Conservation (phyloP, 2,888 invertebrate genomes). For the Pammene fasciana region DNA sequence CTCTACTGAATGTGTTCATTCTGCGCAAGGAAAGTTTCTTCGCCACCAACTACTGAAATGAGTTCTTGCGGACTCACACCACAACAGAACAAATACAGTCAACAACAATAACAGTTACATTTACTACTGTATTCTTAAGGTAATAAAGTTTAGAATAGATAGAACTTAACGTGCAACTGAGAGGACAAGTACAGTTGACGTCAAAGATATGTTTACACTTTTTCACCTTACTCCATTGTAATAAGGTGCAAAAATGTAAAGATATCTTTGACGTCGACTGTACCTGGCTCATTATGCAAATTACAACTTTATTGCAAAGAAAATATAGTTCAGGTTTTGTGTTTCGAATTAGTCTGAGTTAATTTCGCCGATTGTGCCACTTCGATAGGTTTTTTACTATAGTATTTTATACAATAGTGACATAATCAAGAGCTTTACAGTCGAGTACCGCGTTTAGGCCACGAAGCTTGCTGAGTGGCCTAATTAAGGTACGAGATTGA, state of each 20-base stretch:
- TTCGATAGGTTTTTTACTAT: background rate
- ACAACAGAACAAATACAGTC: conserved; percentile 19
- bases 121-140: background rate
- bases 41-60: conserved; percentile 21
- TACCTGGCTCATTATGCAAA: background rate
- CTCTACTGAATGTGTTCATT: background rate
- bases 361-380: background rate
- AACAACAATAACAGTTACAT: background rate
- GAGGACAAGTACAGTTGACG: background rate
- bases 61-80: conserved; percentile 18
- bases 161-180: background rate
- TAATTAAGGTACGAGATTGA: no score
- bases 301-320: background rate
- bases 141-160: background rate
- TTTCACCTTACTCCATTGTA: no score
- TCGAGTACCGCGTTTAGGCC: no score
- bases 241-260: no score
- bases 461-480: no score
- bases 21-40: conserved; percentile 11
- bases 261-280: no score
- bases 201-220: background rate
- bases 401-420: no score
- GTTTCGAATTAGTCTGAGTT: background rate
- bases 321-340: background rate
- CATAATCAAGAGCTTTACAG: no score